Conservation (phyloP, 2,113 vertebrate genomes). For the Atlantisia rogersi region DNA sequence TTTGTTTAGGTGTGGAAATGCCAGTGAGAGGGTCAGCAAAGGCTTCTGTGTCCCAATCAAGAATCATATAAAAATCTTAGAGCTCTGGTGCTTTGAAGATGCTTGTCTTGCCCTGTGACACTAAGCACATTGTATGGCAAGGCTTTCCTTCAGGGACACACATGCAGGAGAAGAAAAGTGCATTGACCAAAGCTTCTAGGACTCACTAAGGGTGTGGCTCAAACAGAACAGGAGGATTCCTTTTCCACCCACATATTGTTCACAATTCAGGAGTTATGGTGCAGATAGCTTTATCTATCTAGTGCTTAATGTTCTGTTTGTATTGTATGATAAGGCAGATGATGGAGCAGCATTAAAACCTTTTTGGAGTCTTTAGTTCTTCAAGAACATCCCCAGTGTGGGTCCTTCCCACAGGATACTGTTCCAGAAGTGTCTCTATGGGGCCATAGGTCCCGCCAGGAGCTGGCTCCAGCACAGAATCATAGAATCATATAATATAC, state of each 20-base stretch:
- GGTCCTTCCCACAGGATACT: background rate
- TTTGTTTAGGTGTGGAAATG: background rate
- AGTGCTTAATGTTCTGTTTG: background rate
- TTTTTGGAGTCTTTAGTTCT: background rate
- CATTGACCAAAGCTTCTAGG: background rate
- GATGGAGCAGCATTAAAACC: background rate
- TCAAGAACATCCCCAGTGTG: background rate
- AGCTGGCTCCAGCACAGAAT: background rate
- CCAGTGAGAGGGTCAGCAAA: background rate
- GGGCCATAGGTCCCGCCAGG: background rate
- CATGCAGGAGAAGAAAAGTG: background rate
- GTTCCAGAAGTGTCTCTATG: rapidly evolving
- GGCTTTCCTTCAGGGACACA: background rate
- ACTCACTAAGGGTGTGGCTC: background rate
- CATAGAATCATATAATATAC: too few species aligned
- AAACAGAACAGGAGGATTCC: background rate
- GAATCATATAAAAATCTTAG: background rate
- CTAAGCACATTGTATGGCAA: background rate
- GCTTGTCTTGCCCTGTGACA: background rate
- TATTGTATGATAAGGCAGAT: background rate
- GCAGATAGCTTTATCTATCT: background rate
- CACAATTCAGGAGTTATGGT: background rate
- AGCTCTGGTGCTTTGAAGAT: background rate
- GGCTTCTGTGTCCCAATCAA: background rate
- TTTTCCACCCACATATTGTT: background rate